phyloP scores from a whole-genome alignment of 2,888 invertebrate species.

The Rhamphomyia laevipes region DNA sequence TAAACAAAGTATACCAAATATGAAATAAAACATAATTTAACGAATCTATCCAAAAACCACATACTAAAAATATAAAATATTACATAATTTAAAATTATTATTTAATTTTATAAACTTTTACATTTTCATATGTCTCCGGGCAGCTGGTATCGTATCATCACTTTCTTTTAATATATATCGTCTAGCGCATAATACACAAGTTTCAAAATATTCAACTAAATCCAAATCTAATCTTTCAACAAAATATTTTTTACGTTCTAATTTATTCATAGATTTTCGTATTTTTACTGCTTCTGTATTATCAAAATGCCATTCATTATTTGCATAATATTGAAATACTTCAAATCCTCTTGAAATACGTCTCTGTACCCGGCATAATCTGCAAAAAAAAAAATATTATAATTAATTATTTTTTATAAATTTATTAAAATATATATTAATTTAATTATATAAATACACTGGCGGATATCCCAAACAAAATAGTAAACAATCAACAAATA shows the following conservation, averaged over 20 bases:
- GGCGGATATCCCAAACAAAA: slow-evolving; percentile 77
- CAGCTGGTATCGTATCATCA: slow-evolving; percentile 68
- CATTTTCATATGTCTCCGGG: slow-evolving; percentile 67
- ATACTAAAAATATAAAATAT: slow-evolving; percentile 56
- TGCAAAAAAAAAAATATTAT: slow-evolving; percentile 32
- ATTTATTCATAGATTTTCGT: slow-evolving; percentile 48
- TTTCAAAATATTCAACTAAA: slow-evolving; percentile 68
- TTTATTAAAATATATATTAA: background rate
- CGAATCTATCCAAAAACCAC: slow-evolving; percentile 70
- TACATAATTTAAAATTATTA: background rate
- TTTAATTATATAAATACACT: slow-evolving; percentile 48
- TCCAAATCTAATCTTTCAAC: slow-evolving; percentile 55
- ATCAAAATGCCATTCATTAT: slow-evolving; percentile 82
- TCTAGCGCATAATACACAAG: slow-evolving; percentile 69
- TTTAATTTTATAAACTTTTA: slow-evolving; percentile 39
- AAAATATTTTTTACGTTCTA: slow-evolving; percentile 54
- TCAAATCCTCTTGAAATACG: slow-evolving; percentile 77
- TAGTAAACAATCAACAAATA: slow-evolving; percentile 67
- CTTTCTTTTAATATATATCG: slow-evolving; percentile 71
- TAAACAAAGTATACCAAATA: slow-evolving; percentile 43
- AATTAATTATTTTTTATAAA: background rate
- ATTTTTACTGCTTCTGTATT: slow-evolving; percentile 51
- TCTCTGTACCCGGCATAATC: slow-evolving; percentile 69
- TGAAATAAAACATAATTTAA: slow-evolving; percentile 54
- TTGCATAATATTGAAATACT: slow-evolving; percentile 84